A percentile compares a stretch with the other conserved stretches of the same genome.
Conservation (phyloP, 1,140 invertebrate species). For the Bathynomus jamesi region DNA sequence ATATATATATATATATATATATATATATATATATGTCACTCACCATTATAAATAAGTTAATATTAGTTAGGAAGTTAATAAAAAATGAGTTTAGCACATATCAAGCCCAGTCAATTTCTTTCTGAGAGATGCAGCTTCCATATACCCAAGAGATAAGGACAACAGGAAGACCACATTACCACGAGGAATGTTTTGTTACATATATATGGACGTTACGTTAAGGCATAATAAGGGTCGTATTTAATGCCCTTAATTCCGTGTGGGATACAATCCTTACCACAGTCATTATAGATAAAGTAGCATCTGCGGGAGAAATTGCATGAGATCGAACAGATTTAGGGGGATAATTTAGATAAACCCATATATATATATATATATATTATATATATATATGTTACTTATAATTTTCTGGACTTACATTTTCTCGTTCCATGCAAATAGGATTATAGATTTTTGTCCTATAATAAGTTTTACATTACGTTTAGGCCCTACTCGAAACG, state of each 20-base stretch:
- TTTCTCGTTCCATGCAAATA: no score
- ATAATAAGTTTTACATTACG: no score
- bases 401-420: no score
- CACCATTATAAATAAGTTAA: conserved; percentile 17
- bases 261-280: not conserved
- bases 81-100: not conserved
- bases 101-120: not conserved
- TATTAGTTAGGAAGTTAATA: conserved; percentile 4
- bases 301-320: not conserved
- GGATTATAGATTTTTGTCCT: no score
- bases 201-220: not conserved
- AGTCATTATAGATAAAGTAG: not conserved
- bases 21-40: conserved; percentile 18
- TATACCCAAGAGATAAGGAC: not conserved
- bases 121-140: not conserved
- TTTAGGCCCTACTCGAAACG: no score
- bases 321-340: not conserved
- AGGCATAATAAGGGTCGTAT: not conserved
- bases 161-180: no score
- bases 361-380: no score
- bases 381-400: no score
- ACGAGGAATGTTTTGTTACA: no score
- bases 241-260: not conserved
- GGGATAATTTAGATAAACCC: conserved; percentile 1
- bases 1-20: conserved; percentile 7